These are phyloP conservation scores for Pseudomyrmex dendroicus DNA, from an alignment of 1,140 invertebrate species.

Conservation along the genomic window DNA sequence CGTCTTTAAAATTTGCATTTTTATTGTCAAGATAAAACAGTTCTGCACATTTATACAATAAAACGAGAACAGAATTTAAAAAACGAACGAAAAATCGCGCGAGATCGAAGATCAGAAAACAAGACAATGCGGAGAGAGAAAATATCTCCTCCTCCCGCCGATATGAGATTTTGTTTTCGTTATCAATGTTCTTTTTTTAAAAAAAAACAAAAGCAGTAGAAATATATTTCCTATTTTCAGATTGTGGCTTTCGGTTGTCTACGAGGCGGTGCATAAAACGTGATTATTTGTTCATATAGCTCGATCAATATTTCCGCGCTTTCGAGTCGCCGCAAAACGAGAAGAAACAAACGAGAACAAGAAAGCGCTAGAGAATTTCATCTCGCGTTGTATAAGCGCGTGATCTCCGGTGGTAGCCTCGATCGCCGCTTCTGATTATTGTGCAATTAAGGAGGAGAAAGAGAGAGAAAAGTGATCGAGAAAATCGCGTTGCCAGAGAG, in stretches of 20 bases:
- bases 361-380: conserved; percentile 15
- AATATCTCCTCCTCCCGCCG: background rate
- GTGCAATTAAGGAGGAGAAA: background rate
- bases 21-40: no score
- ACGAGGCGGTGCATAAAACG: conserved; percentile 43
- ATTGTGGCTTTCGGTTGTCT: conserved; percentile 5
- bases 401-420: conserved; percentile 18
- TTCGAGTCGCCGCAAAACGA: conserved; percentile 35
- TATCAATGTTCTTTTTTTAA: background rate
- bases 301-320: conserved; percentile 36
- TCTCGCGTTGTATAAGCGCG: conserved; percentile 12
- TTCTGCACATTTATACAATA: no score
- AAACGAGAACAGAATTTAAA: no score
- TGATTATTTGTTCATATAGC: conserved; percentile 24
- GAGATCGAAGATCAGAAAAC: background rate
- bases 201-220: background rate
- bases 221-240: conserved; percentile 18
- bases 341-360: background rate
- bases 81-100: no score
- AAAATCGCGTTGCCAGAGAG: background rate
- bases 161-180: conserved; percentile 30
- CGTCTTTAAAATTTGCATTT: conserved; percentile 12
- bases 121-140: background rate
- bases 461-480: conserved; percentile 1
- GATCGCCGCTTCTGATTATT: background rate